A percentile compares a stretch with the other conserved stretches of the same genome.
phyloP scores from a whole-genome alignment of 2,888 invertebrate genomes.

The Scaptodrosophila latifasciaeformis region DNA sequence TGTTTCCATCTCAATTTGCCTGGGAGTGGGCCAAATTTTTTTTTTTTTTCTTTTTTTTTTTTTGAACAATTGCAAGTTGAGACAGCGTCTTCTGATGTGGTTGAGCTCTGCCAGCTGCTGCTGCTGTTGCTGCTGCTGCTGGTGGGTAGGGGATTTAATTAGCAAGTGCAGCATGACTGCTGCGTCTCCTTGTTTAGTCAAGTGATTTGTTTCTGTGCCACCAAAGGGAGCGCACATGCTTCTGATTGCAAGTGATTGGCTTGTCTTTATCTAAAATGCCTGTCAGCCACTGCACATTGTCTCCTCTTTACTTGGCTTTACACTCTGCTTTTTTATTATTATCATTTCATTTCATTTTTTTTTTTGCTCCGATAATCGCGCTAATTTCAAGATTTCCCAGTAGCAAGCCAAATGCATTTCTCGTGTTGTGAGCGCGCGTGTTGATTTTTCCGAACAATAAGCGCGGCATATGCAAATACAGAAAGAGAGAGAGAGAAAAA shows the following conservation, averaged over 20 bases:
- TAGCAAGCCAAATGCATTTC: constrained; percentile 60
- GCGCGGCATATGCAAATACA: constrained; percentile 64
- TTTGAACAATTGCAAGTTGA: constrained; percentile 48
- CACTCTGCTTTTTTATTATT: too few relatives aligned
- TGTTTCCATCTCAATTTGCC: too few relatives aligned
- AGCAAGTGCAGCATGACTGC: constrained; percentile 67
- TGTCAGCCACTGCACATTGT: not conserved
- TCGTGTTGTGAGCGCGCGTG: constrained; percentile 37
- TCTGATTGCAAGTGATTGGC: constrained; percentile 57
- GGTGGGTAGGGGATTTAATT: constrained; percentile 72
- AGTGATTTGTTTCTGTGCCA: constrained; percentile 51
- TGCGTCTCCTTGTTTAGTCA: constrained; percentile 63
- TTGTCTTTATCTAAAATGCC: constrained; percentile 56
- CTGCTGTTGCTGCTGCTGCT: constrained; percentile 22
- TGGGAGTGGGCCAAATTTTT: too few relatives aligned
- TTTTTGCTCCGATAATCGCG: constrained; percentile 73
- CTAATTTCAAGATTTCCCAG: constrained; percentile 75
- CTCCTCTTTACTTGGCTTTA: not conserved
- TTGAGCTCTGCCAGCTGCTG: constrained; percentile 10
- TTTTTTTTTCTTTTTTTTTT: too few relatives aligned
- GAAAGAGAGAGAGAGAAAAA: constrained; percentile 21
- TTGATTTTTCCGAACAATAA: constrained; percentile 68
- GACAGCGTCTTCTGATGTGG: constrained; percentile 48
- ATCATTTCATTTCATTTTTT: constrained; percentile 50
- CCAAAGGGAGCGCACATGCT: constrained; percentile 1